Evolutionary conservation across 1,140 invertebrate species (phyloP).

Genomic region (Meloidogyne floridensis): DNA sequence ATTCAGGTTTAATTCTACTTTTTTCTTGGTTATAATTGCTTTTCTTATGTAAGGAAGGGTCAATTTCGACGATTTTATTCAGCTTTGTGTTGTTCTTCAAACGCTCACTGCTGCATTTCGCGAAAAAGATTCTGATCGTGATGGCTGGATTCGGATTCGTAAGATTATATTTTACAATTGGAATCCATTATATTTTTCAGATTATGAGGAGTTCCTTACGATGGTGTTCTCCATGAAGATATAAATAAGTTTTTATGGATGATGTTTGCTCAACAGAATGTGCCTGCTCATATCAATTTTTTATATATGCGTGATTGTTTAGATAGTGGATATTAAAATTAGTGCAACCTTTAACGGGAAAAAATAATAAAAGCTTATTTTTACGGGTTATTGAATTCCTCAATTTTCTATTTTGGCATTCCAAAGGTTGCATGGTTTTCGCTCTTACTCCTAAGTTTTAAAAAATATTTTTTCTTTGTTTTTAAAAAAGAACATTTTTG

Average conservation of each 20-base stretch:
- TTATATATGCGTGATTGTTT: too few relatives aligned
- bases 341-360: too few relatives aligned
- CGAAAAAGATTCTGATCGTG: conserved; percentile 78
- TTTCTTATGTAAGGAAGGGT: neutral
- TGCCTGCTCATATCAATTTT: neutral
- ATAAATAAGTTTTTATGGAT: neutral
- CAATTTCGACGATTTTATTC: conserved; percentile 97
- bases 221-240: conserved; percentile 91
- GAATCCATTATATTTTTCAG: conserved; percentile 67
- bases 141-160: conserved; percentile 82
- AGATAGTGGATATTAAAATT: too few relatives aligned
- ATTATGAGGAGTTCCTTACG: conserved; percentile 93
- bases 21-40: neutral
- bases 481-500: too few relatives aligned
- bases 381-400: too few relatives aligned
- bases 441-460: too few relatives aligned
- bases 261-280: neutral
- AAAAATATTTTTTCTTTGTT: too few relatives aligned
- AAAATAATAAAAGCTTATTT: too few relatives aligned
- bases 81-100: conserved; percentile 69
- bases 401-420: too few relatives aligned
- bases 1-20: conserved; percentile 70
- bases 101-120: conserved; percentile 63
- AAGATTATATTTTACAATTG: neutral
- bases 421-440: too few relatives aligned